Conservation (phyloP, 2,113 vertebrate genomes). For the Cynocephalus volans region DNA sequence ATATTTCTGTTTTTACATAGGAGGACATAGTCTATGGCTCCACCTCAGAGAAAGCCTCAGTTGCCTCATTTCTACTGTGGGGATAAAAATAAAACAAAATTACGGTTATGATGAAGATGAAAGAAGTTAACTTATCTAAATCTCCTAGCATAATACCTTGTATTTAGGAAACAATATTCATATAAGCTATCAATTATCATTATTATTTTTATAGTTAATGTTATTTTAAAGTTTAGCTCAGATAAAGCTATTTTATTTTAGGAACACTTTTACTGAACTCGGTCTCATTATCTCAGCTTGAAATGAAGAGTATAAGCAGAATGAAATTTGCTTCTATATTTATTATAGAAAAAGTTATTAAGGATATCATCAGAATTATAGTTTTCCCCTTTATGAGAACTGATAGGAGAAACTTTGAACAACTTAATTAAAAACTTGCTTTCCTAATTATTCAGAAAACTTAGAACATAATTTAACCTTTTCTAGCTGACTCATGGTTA, state of each 20-base stretch:
- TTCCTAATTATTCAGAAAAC: constrained; percentile 48
- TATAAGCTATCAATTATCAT: neutral
- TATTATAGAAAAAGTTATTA: constrained; percentile 27
- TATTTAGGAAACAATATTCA: neutral
- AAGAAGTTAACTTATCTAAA: neutral
- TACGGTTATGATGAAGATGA: neutral
- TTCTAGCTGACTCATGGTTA: constrained; percentile 29
- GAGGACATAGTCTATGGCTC: neutral
- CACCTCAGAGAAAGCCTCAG: neutral
- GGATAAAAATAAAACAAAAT: neutral
- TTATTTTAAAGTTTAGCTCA: constrained; percentile 1
- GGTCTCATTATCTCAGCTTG: neutral
- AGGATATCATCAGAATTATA: neutral
- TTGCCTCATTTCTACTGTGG: neutral
- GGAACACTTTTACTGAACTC: neutral
- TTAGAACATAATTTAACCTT: constrained; percentile 30
- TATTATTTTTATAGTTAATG: constrained; percentile 3
- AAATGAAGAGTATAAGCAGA: neutral
- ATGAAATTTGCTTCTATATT: constrained; percentile 26
- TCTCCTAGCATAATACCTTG: neutral
- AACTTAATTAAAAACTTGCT: neutral
- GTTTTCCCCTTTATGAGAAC: neutral
- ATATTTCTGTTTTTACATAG: neutral
- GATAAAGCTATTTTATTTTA: neutral
- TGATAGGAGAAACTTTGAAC: constrained; percentile 19